Base-by-base conservation (phyloP, 2,797 vertebrate genomes). In the Gymnodraco acuticeps region DNA sequence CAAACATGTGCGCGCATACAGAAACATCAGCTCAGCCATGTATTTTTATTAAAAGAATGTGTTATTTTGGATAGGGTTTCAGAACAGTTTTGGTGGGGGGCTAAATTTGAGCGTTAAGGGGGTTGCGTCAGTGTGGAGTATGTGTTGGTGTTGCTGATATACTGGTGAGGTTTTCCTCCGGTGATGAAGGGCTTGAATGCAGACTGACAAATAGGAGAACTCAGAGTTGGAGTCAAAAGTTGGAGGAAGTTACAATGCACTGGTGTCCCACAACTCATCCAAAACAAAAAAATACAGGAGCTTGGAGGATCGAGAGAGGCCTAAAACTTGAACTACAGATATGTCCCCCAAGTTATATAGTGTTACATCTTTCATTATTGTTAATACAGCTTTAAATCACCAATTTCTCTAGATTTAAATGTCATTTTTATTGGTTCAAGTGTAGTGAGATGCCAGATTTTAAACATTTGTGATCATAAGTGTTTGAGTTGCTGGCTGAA, bases 31-130 rank as follows among this genome's bases (percentile, higher is more conserved):
- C 68, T 68, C 77, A 80, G 80, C 78, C 64, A 23, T 75, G 67
- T 86, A 62, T 86, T 88, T 91, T 92, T 88, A 93, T 90, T 92
- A 68, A 84, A 92, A 89, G 76, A 94, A 91, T 88, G 90, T 93
- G 91, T 88, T 92, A 78, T 89, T 92, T 91, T 88, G 89, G 91
- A 88, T 89, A 68, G 67, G 69, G 80, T 80, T 78, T 64, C 77
- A 47, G 42, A 66, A 38, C 46, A 33, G 80, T 82, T 87, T 74
- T 73, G 42, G 78, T 69, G 62, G 67, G 75, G 74, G 76, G 70
- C 78, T 78, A 55, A 62, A 75, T 72, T 64, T 58, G 60, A 74
- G 50, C 11, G 6, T 51, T 62, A 48, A 50, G 20, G 20, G 73
- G 50, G 33, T 78, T 81, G 63, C 56, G 46, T 88, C 86, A 78